Percentiles rank a stretch among this genome's conserved stretches.
phyloP scores from a whole-genome alignment of 2,888 invertebrate genomes.

The Gortyna flavago region DNA sequence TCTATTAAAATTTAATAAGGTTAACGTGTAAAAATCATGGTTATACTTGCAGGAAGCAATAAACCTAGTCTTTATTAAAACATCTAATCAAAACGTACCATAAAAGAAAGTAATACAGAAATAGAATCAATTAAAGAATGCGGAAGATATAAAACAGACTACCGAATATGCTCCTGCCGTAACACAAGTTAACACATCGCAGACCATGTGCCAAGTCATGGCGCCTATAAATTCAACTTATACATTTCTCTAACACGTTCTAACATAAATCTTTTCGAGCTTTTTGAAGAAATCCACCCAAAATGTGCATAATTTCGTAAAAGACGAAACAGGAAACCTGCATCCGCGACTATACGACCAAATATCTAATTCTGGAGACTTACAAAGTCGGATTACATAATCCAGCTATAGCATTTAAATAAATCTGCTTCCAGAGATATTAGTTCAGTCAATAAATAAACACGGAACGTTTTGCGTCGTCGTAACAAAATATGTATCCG shows the following conservation, averaged over 20 bases:
- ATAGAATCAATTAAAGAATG: conserved; percentile 83
- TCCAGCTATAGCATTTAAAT: conserved; percentile 60
- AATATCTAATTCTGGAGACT: conserved; percentile 66
- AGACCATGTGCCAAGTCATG: conserved; percentile 59
- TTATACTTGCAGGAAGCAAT: conserved; percentile 75
- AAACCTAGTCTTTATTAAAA: conserved; percentile 72
- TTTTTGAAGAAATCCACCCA: conserved; percentile 63
- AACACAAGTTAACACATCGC: conserved; percentile 72
- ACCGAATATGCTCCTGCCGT: conserved; percentile 63
- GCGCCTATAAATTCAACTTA: conserved; percentile 62
- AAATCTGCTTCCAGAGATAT: conserved; percentile 65
- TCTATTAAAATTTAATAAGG: conserved; percentile 55
- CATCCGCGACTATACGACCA: conserved; percentile 71
- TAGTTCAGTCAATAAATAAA: conserved; percentile 63
- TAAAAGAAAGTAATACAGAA: conserved; percentile 80
- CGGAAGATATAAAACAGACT: conserved; percentile 85
- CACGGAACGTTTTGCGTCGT: conserved; percentile 60
- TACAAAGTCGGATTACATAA: conserved; percentile 64
- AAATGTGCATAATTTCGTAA: conserved; percentile 61
- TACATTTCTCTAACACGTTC: conserved; percentile 44
- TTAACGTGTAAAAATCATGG: conserved; percentile 65
- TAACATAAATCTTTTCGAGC: conserved; percentile 62
- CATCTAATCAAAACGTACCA: conserved; percentile 73
- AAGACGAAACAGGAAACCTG: conserved; percentile 71
- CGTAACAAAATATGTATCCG: conserved; percentile 70